Percentiles rank a stretch among this genome's conserved stretches.
Evolutionary conservation across 35 echinoderm and acorn worm species (phyloP).

Genomic region (Patiria miniata): DNA sequence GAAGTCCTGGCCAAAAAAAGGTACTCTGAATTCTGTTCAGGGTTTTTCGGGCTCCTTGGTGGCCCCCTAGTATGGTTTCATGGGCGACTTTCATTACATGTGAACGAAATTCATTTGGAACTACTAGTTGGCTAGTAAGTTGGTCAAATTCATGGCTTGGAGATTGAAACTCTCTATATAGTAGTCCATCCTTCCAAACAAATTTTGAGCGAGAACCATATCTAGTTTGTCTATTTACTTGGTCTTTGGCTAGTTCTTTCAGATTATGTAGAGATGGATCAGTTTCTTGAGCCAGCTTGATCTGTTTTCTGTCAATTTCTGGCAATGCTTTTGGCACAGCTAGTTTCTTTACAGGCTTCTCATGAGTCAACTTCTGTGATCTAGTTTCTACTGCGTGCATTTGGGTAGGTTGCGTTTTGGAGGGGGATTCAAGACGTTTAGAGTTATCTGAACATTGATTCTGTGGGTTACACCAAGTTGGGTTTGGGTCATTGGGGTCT

Average conservation of each 20-base stretch:
- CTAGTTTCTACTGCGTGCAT: not conserved
- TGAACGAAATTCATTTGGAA: not conserved
- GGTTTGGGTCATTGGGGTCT: not conserved
- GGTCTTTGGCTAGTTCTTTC: not conserved
- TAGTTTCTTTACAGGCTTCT: not conserved
- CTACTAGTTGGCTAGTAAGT: not conserved
- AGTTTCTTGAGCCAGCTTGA: not conserved
- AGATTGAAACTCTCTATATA: conserved; percentile 34
- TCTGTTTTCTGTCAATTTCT: not conserved
- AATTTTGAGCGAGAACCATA: not conserved
- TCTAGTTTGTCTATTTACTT: not conserved
- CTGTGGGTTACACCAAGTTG: not conserved
- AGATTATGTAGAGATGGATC: not conserved
- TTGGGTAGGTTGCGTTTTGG: not conserved
- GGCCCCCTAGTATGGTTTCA: conserved; percentile 61
- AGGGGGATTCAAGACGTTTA: not conserved
- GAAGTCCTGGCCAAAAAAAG: conserved; percentile 74
- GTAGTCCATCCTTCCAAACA: not conserved
- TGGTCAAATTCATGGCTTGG: not conserved
- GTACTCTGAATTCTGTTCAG: conserved; percentile 43
- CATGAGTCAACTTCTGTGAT: not conserved
- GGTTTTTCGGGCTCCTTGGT: conserved; percentile 57
- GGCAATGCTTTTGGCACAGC: not conserved
- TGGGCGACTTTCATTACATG: too few species aligned
- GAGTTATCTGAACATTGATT: not conserved